Evolutionary conservation across 2,113 vertebrate genomes (phyloP).

Genomic region (Siniperca chuatsi): DNA sequence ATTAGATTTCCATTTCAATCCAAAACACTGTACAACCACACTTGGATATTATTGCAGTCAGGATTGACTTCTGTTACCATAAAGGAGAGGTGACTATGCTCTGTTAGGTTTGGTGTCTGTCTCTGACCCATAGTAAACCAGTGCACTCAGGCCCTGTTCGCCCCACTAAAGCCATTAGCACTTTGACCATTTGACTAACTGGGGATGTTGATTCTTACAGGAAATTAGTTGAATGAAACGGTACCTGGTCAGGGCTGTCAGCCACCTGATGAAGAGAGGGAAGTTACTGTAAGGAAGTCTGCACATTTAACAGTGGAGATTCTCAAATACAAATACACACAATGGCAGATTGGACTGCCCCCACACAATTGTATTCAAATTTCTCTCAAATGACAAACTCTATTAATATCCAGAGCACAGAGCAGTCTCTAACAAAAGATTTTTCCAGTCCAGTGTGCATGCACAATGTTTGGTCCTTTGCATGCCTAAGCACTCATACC

Average conservation of each 20-base stretch:
- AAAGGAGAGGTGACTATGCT: background rate
- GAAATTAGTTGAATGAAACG: background rate
- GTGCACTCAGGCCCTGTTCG: background rate
- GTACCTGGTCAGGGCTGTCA: background rate
- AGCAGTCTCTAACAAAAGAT: background rate
- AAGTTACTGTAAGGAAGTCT: background rate
- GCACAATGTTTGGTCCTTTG: background rate
- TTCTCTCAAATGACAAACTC: background rate
- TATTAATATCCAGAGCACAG: background rate
- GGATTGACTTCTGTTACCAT: background rate
- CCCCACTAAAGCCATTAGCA: constrained; percentile 11
- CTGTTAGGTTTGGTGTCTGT: background rate
- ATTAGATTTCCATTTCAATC: background rate
- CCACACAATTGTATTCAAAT: background rate
- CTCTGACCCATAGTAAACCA: constrained; percentile 1
- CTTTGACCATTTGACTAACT: background rate
- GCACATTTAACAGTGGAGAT: background rate
- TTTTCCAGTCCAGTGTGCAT: background rate
- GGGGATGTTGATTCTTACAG: constrained; percentile 5
- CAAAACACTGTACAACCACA: background rate
- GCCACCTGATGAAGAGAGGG: background rate
- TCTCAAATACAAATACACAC: background rate
- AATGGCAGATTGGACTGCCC: background rate
- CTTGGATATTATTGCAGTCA: background rate
- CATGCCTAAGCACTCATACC: background rate